Conservation (phyloP, 2,888 invertebrate species). For the Noctua comes region DNA sequence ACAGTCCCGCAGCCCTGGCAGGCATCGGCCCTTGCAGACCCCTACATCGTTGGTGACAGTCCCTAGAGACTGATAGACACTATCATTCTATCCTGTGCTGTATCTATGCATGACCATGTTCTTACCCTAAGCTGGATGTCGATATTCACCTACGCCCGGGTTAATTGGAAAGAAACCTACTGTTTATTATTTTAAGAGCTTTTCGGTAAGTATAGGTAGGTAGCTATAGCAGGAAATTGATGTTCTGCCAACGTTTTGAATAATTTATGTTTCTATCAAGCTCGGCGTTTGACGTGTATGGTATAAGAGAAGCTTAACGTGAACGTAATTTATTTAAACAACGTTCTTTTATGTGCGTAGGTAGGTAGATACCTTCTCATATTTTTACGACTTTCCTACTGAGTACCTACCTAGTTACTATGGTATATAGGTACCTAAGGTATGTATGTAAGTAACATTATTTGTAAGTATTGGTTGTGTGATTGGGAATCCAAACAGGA, state of each 20-base stretch:
- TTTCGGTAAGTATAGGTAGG: neutral
- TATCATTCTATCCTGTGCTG: too few relatives aligned
- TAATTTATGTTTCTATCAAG: slow-evolving; percentile 26
- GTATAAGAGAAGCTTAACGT: neutral
- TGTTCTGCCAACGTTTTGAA: slow-evolving; percentile 24
- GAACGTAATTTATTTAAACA: slow-evolving; percentile 16
- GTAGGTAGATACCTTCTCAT: neutral
- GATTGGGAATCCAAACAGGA: too few relatives aligned
- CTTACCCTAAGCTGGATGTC: too few relatives aligned
- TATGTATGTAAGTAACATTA: too few relatives aligned
- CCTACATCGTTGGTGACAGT: too few relatives aligned
- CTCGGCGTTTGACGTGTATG: slow-evolving; percentile 6
- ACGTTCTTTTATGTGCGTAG: neutral
- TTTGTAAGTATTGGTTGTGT: too few relatives aligned
- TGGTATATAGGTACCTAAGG: neutral
- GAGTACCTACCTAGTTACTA: neutral
- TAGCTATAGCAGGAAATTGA: neutral
- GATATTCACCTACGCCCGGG: neutral
- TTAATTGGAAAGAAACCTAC: neutral
- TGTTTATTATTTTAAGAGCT: neutral
- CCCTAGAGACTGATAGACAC: too few relatives aligned
- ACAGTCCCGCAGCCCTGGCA: too few relatives aligned
- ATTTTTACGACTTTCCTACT: neutral
- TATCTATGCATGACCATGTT: too few relatives aligned
- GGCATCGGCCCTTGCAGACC: too few relatives aligned